phyloP scores from a whole-genome alignment of 2,888 invertebrate genomes.

The Xestia c-nigrum region DNA sequence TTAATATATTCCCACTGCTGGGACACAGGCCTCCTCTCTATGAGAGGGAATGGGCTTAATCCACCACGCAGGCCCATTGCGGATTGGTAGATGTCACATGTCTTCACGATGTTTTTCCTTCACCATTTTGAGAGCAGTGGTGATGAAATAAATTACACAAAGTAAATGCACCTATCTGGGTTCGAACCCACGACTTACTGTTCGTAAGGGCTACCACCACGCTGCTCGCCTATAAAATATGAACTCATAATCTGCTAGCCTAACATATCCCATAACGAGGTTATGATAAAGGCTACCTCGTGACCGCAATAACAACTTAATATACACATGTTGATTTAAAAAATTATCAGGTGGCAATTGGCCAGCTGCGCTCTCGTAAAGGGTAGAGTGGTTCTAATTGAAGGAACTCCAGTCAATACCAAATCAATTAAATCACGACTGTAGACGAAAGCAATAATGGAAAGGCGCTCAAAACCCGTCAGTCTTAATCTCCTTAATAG shows the following conservation, averaged over 20 bases:
- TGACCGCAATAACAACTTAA: background rate
- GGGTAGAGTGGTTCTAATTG: background rate
- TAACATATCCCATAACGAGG: background rate
- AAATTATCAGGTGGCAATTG: background rate
- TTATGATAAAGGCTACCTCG: background rate
- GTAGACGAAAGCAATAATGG: background rate
- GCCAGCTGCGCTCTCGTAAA: background rate
- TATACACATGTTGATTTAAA: background rate
- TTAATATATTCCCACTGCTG: too few relatives aligned
- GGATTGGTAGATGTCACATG: too few relatives aligned
- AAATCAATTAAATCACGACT: constrained; percentile 1
- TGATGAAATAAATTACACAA: too few relatives aligned
- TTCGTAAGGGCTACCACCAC: too few relatives aligned
- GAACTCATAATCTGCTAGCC: background rate
- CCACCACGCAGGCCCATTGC: too few relatives aligned
- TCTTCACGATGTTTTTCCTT: too few relatives aligned
- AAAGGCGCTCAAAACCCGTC: background rate
- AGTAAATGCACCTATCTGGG: too few relatives aligned
- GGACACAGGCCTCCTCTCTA: too few relatives aligned
- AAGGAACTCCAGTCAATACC: background rate
- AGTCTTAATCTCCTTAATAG: constrained; percentile 13
- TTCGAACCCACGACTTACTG: too few relatives aligned
- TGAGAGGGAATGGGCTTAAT: too few relatives aligned
- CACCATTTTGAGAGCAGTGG: too few relatives aligned
- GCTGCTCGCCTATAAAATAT: too few relatives aligned